A percentile compares a stretch with the other conserved stretches of the same genome.
phyloP scores from a whole-genome alignment of 2,888 invertebrate species.

The Busseola fusca region DNA sequence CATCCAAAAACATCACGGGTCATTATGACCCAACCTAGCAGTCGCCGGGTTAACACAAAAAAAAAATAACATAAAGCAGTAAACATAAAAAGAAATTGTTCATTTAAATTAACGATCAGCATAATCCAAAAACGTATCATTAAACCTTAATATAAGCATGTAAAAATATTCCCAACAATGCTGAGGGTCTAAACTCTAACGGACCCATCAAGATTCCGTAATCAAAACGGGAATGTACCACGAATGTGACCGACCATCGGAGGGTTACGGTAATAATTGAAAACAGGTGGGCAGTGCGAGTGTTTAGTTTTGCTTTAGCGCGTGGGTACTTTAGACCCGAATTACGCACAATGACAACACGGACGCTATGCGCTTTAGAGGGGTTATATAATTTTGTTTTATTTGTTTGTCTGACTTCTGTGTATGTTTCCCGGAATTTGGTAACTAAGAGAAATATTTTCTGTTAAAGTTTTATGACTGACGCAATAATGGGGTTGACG shows the following conservation, averaged over 20 bases:
- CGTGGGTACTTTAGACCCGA: slow-evolving; percentile 46
- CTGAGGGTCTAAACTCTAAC: slow-evolving; percentile 51
- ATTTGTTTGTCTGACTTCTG: slow-evolving; percentile 23
- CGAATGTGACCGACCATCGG: slow-evolving; percentile 63
- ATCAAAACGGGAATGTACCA: slow-evolving; percentile 69
- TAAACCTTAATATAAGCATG: slow-evolving; percentile 62
- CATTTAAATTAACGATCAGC: slow-evolving; percentile 58
- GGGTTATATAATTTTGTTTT: slow-evolving; percentile 40
- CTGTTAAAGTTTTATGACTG: background rate
- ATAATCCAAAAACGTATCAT: slow-evolving; percentile 60
- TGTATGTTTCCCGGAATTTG: slow-evolving; percentile 3
- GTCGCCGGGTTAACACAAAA: slow-evolving; percentile 46
- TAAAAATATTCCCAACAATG: slow-evolving; percentile 70
- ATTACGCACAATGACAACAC: slow-evolving; percentile 35
- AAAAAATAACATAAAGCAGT: slow-evolving; percentile 55
- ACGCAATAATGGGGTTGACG: background rate
- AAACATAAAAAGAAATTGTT: slow-evolving; percentile 63
- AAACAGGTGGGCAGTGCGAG: slow-evolving; percentile 58
- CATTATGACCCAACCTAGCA: too few species aligned
- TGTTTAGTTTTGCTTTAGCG: slow-evolving; percentile 51
- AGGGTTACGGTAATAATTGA: slow-evolving; percentile 65
- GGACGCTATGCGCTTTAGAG: slow-evolving; percentile 37
- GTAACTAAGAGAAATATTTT: slow-evolving; percentile 14
- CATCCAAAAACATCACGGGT: too few species aligned
- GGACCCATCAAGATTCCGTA: slow-evolving; percentile 66